These are phyloP conservation scores for Acromyrmex charruanus DNA, from an alignment of 1,140 invertebrate genomes.

Conservation along the genomic window DNA sequence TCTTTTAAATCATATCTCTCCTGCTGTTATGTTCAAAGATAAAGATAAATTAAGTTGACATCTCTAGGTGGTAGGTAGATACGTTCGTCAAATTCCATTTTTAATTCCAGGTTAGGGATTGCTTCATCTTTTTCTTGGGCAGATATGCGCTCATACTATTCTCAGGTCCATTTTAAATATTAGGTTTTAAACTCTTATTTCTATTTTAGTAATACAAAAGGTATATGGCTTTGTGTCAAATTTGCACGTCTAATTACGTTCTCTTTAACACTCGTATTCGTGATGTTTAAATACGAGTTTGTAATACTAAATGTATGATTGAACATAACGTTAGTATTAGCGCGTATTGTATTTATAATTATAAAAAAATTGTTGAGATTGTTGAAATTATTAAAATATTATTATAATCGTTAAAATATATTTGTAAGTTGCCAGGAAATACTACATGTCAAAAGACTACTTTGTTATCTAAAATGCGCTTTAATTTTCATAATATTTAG, in stretches of 20 bases:
- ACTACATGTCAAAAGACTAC: background rate
- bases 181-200: background rate
- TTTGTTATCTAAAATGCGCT: background rate
- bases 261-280: background rate
- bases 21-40: background rate
- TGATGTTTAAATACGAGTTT: background rate
- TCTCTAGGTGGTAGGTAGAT: too few relatives aligned
- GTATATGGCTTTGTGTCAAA: background rate
- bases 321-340: background rate
- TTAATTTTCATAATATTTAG: conserved; percentile 35
- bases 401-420: conserved; percentile 4
- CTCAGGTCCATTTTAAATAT: too few relatives aligned
- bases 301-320: background rate
- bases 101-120: too few relatives aligned
- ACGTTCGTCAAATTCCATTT: too few relatives aligned
- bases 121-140: too few relatives aligned
- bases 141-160: too few relatives aligned
- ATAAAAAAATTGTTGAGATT: background rate
- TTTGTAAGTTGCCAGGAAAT: background rate
- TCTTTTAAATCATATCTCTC: background rate
- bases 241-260: background rate
- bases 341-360: background rate
- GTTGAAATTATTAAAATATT: background rate
- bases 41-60: background rate
- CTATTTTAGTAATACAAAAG: background rate